A percentile compares a stretch with the other conserved stretches of the same genome.
These are phyloP conservation scores for Irena cyanogastra DNA, from an alignment of 2,113 vertebrate genomes.

Conservation along the genomic window DNA sequence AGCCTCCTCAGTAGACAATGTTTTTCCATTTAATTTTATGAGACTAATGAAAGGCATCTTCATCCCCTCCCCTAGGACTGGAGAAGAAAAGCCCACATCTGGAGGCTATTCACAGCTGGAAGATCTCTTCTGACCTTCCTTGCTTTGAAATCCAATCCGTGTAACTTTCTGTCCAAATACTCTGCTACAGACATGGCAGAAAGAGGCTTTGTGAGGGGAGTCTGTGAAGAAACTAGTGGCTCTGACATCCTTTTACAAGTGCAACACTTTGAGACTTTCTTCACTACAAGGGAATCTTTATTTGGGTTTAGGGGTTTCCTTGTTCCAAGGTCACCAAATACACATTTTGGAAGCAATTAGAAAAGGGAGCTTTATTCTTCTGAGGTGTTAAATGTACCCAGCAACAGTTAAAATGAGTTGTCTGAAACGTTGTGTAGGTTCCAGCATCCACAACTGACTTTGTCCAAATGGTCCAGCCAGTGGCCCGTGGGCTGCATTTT, in stretches of 20 bases:
- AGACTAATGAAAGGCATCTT: slow-evolving; percentile 41
- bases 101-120: slow-evolving; percentile 71
- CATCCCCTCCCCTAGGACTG: slow-evolving; percentile 10
- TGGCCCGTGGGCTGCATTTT: neutral
- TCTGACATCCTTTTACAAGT: neutral
- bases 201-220: neutral
- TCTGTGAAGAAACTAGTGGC: neutral
- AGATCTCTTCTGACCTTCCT: slow-evolving; percentile 63
- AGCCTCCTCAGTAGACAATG: neutral
- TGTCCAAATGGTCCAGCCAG: neutral
- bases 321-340: neutral
- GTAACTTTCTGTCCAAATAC: slow-evolving; percentile 44
- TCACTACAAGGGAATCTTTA: neutral
- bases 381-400: neutral
- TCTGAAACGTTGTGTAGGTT: neutral
- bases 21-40: slow-evolving; percentile 66
- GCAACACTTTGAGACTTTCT: neutral
- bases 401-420: neutral
- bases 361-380: neutral
- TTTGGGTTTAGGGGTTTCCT: neutral
- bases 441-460: neutral
- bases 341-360: neutral
- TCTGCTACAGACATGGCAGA: slow-evolving; percentile 7
- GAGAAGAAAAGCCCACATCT: slow-evolving; percentile 67
- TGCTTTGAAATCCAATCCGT: slow-evolving; percentile 69